Base-by-base conservation (phyloP, 2,888 invertebrate genomes). In the Megastigmus dorsalis region DNA sequence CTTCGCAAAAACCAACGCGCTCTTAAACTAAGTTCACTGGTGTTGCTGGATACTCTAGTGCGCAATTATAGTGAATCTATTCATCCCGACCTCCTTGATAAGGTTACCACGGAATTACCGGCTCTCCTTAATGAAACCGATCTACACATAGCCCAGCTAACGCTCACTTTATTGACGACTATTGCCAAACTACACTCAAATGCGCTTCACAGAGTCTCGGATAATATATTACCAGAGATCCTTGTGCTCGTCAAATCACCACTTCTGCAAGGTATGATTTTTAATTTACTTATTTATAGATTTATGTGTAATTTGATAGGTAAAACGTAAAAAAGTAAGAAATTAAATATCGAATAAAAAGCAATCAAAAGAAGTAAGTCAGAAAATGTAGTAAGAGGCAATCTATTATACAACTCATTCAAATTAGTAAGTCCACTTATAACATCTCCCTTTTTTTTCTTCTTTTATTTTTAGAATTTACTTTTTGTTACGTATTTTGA, bases 1-100 rank as follows among this genome's bases (percentile, higher is more conserved):
- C 89, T 99, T 79, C 91, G 98, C 65, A 99, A 99, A 90, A 99
- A 99, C 89, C 97, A 99, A 87, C 92, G 99, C 77, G 96, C 97
- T 10, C 89, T 99, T 71, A 98, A 98, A 88, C 89, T 99, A 52
- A 94, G 95, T 80, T 97, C 98, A 0, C 90, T 99, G 67, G 93
- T 95, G 59, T 91, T 99, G 65, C 89, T 99, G 68, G 97, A 98
- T 84, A 96, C 96, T 30, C 90, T 99, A 52, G 95, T 98, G 30
- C 94, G 94, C 82, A 95, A 97, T 85, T 97, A 97, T 87, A 94
- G 95, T 84, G 88, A 90, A 67, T 90, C 91, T 5, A 89, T 94
- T 77, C 92, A 91, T 69, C 92, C 94, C 23, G 93, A 93, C 80
- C 90, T 97, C 78, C 89, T 97, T 63, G 91, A 91, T 81, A 93